Percentiles rank a stretch among this genome's conserved stretches.
Evolutionary conservation across 2,888 invertebrate species (phyloP).

Genomic region (Morpho achilles): DNA sequence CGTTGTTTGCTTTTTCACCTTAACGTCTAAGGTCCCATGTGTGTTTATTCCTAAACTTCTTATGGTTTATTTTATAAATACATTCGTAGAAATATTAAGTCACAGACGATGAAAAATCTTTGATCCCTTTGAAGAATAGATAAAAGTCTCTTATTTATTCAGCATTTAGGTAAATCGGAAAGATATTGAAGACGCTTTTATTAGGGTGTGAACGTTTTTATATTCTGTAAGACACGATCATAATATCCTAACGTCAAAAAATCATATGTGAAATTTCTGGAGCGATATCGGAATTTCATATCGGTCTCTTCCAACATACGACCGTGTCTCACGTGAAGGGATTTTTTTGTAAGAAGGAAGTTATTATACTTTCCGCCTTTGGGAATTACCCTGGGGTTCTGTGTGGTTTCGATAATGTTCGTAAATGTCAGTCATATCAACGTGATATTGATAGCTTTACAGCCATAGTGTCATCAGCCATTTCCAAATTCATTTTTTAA

Average conservation of each 20-base stretch:
- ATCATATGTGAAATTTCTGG: slow-evolving; percentile 23
- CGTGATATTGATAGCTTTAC: no score
- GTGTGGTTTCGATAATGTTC: slow-evolving; percentile 8
- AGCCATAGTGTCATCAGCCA: no score
- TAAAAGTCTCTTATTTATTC: neutral
- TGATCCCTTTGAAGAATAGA: neutral
- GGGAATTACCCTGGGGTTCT: slow-evolving; percentile 40
- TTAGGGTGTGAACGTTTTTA: slow-evolving; percentile 6
- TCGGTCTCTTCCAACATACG: slow-evolving; percentile 30
- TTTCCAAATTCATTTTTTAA: no score
- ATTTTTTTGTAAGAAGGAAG: slow-evolving; percentile 33
- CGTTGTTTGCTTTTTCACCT: no score
- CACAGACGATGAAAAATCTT: neutral
- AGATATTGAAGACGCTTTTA: slow-evolving; percentile 6
- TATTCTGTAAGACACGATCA: slow-evolving; percentile 4
- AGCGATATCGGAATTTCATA: slow-evolving; percentile 32
- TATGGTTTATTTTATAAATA: no score
- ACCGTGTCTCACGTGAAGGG: slow-evolving; percentile 36
- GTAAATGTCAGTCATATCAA: neutral
- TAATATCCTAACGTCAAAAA: slow-evolving; percentile 9
- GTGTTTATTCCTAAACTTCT: no score
- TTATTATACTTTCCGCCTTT: slow-evolving; percentile 44
- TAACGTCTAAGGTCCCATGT: no score
- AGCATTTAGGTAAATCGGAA: slow-evolving; percentile 2
- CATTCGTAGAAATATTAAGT: no score